Evolutionary conservation across 1,140 invertebrate species (phyloP), one percentile per base, ranked within the genome.

Genomic region (Stegodyphus mimosarum): DNA sequence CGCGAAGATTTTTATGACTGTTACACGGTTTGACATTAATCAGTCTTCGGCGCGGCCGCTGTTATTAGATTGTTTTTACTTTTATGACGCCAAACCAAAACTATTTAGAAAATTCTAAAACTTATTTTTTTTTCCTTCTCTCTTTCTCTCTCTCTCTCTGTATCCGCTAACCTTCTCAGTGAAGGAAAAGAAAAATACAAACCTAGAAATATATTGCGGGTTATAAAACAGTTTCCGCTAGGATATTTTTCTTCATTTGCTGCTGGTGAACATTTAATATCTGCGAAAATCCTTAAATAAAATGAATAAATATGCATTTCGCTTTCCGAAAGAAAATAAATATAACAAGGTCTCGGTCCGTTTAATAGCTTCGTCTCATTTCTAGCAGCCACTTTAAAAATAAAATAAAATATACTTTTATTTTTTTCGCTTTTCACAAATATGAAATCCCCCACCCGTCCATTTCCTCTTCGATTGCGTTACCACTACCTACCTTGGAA

Each of bases 201-300:
- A 51, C 33, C 70, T 17, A 17, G 49, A 72, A 72, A 72, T 51
- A 72, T 72, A 72, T 51, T 72, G 49, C 70, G 15, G 52, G 70
- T 72, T 72, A 72, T 72, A 72, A 72, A 72, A 72, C 70, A 72
- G 70, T 72, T 72, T 51, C 49, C 50, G 33, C 70, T 49, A 17
- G 17, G 15, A 72, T 72, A 51, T 51, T 72, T 72, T 72, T 49
- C 70, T 72, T 72, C 70, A 72, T 72, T 72, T 72, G 70, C 70
- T 72, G 15, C 15, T 2, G 52, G 70, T 51, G 49, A 72, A n/a
- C 6, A 72, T 72, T 72, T 72, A 72, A 72, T 72, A 72, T 52
- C 15, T 15, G 49, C 7, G 52, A 72, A 33, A 33, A 33, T 33
- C 33, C 33, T 33, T 33, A 33, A 33, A 33, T 33, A 33, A 33